phyloP scores from a whole-genome alignment of 2,113 vertebrate species.

The Zapornia atra region DNA sequence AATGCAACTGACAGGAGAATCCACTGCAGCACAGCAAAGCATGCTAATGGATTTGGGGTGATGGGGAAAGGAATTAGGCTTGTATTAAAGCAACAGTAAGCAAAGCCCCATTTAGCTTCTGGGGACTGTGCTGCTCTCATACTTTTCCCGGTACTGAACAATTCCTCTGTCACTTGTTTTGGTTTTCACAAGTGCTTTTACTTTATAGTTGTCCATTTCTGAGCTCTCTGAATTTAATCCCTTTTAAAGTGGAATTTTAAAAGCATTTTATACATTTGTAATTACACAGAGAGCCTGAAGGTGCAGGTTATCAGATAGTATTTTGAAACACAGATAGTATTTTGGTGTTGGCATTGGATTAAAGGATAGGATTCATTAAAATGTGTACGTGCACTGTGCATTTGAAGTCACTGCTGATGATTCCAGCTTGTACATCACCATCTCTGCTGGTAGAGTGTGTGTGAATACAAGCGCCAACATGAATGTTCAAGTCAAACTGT shows the following conservation, averaged over 20 bases:
- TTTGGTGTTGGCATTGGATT: not conserved
- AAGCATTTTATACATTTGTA: not conserved
- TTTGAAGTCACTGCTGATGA: not conserved
- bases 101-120: conserved; percentile 12
- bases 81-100: conserved; percentile 31
- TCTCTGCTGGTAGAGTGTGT: not conserved
- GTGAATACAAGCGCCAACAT: not conserved
- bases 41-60: conserved; percentile 24
- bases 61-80: conserved; percentile 27
- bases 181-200: not conserved
- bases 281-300: not conserved
- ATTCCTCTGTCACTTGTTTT: not conserved
- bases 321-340: not conserved
- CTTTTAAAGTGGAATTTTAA: not conserved
- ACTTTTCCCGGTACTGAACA: conserved; percentile 5
- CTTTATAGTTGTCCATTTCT: not conserved
- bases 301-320: not conserved
- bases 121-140: not conserved
- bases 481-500: accelerated
- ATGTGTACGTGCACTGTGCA: accelerated
- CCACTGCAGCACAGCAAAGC: not conserved
- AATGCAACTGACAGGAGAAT: conserved; percentile 60
- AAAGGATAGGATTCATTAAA: not conserved
- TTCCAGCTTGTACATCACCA: not conserved
- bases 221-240: conserved; percentile 1